phyloP scores from a whole-genome alignment of 2,113 vertebrate species.

The Vidua chalybeata region DNA sequence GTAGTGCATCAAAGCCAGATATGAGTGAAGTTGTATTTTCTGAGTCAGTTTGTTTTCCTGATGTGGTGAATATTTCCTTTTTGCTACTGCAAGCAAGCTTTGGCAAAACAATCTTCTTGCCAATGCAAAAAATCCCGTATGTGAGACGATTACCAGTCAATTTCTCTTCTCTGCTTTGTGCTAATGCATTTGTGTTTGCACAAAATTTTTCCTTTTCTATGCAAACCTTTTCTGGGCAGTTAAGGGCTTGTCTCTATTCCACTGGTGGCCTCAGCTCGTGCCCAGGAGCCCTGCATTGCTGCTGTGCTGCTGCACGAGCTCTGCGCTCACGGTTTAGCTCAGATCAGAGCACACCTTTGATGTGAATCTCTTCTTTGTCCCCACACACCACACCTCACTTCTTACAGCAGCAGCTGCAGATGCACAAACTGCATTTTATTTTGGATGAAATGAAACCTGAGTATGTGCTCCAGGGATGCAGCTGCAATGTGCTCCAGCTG shows the following conservation, averaged over 20 bases:
- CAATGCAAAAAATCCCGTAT: not conserved
- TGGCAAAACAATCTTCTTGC: constrained; percentile 22
- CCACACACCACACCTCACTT: not conserved
- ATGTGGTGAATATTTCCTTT: not conserved
- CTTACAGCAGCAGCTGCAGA: not conserved
- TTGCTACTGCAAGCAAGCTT: not conserved
- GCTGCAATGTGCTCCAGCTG: not conserved
- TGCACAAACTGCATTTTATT: not conserved
- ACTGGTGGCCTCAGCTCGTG: not conserved
- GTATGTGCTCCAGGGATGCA: not conserved
- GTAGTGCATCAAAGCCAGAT: not conserved
- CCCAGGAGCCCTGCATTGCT: not conserved
- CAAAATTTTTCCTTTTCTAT: not conserved
- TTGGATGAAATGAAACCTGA: not conserved
- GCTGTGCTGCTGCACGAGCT: not conserved
- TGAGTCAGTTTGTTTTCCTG: not conserved
- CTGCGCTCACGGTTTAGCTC: not conserved
- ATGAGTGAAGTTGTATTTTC: not conserved
- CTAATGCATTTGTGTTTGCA: not conserved
- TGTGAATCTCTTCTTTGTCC: not conserved
- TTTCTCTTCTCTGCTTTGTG: not conserved
- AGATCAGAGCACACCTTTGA: not conserved
- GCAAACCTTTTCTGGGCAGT: not conserved
- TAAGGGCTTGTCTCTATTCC: not conserved
- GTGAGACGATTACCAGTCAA: not conserved